Conservation (phyloP, 2,797 vertebrate genomes). For the Brachyalestes nurse region DNA sequence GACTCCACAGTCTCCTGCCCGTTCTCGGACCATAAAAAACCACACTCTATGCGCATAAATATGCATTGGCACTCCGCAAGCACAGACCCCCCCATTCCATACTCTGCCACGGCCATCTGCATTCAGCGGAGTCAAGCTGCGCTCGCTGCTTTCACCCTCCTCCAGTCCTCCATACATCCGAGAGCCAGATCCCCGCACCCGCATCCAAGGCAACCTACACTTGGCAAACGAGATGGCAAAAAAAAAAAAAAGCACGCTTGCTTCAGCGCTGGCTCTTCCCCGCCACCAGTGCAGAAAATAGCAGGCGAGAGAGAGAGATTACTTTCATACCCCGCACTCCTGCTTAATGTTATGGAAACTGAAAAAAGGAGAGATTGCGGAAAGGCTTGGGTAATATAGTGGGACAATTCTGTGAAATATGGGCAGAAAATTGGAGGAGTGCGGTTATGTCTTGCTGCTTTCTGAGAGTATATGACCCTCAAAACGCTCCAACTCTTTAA, state of each 20-base stretch:
- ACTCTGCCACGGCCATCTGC: conserved; percentile 76
- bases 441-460: conserved; percentile 33
- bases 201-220: conserved; percentile 76
- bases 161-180: conserved; percentile 64
- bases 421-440: conserved; percentile 37
- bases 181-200: conserved; percentile 68
- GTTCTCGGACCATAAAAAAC: conserved; percentile 65
- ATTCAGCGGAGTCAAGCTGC: conserved; percentile 76
- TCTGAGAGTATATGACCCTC: conserved; percentile 33
- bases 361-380: conserved; percentile 50
- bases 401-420: conserved; percentile 46
- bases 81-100: conserved; percentile 70
- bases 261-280: conserved; percentile 52
- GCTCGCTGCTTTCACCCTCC: conserved; percentile 66
- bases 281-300: conserved; percentile 57
- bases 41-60: conserved; percentile 78
- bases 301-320: conserved; percentile 55
- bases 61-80: conserved; percentile 69
- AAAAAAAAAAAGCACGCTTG: conserved; percentile 57
- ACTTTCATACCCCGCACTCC: conserved; percentile 58
- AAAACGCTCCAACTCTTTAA: conserved; percentile 25
- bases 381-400: conserved; percentile 52
- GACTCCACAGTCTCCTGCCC: conserved; percentile 68
- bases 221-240: conserved; percentile 73
- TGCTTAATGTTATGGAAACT: conserved; percentile 61